Percentiles rank a stretch among this genome's conserved stretches.
These are phyloP conservation scores for Phoxinus phoxinus DNA, from an alignment of 2,113 vertebrate genomes.

Conservation along the genomic window DNA sequence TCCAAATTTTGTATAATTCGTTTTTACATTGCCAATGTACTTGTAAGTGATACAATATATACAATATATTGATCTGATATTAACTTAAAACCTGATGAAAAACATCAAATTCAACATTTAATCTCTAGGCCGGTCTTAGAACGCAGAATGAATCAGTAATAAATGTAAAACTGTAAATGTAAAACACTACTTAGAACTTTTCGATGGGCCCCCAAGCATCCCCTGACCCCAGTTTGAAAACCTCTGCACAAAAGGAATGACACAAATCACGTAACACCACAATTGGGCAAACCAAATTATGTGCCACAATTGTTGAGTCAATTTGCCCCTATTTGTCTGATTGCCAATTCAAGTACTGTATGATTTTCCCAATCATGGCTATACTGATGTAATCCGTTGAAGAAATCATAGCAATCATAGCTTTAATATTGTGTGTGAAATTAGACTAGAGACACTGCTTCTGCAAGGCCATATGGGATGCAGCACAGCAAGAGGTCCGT, in stretches of 20 bases:
- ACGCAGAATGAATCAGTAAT: too few relatives aligned
- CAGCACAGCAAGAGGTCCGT: constrained; percentile 2
- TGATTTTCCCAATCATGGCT: not conserved
- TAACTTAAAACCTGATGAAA: too few relatives aligned
- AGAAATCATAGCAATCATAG: constrained; percentile 37
- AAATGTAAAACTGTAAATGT: too few relatives aligned
- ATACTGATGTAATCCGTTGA: not conserved
- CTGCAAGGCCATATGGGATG: not conserved
- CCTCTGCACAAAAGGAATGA: not conserved
- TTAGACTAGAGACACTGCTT: constrained; percentile 1
- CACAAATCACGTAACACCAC: not conserved
- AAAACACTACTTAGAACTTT: not conserved
- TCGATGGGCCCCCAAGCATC: not conserved
- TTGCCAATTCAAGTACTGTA: not conserved
- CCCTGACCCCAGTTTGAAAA: not conserved
- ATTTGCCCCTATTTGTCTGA: not conserved
- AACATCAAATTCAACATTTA: too few relatives aligned
- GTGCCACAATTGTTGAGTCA: not conserved
- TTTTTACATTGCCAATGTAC: not conserved
- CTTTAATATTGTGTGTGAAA: constrained; percentile 3
- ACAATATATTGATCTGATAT: too few relatives aligned
- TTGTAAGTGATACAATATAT: too few relatives aligned
- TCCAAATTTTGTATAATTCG: not conserved
- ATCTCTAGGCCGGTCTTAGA: too few relatives aligned
- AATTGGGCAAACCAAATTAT: not conserved